A percentile compares a stretch with the other conserved stretches of the same genome.
These are phyloP conservation scores for Ranitomeya imitator DNA, from an alignment of 2,113 vertebrate species.

Conservation along the genomic window DNA sequence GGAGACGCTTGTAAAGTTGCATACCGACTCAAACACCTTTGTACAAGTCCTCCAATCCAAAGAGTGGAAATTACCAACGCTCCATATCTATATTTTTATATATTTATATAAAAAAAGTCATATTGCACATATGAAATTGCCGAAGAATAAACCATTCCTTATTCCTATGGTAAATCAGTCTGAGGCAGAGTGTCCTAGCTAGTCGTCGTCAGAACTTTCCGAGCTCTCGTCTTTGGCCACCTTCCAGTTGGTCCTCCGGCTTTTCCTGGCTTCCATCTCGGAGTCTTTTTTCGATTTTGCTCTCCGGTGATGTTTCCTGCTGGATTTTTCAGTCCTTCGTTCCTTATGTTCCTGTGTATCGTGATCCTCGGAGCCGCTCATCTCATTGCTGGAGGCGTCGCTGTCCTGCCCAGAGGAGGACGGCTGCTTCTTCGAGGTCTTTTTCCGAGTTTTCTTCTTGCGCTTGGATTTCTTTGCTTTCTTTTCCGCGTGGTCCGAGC, in stretches of 20 bases:
- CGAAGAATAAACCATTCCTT: neutral
- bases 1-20: neutral
- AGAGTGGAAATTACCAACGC: neutral
- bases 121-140: conserved; percentile 42
- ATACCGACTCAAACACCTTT: neutral
- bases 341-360: conserved; percentile 68
- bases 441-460: conserved; percentile 74
- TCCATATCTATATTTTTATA: neutral
- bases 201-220: conserved; percentile 83
- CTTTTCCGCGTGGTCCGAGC: conserved; percentile 69
- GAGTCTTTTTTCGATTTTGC: conserved; percentile 64
- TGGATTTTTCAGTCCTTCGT: conserved; percentile 67
- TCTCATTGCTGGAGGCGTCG: conserved; percentile 66
- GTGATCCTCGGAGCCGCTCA: conserved; percentile 57
- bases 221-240: conserved; percentile 82
- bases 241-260: conserved; percentile 86
- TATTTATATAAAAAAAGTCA: neutral
- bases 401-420: conserved; percentile 70
- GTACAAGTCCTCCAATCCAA: neutral
- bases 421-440: conserved; percentile 68
- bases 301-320: conserved; percentile 59
- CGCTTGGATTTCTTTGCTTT: conserved; percentile 69
- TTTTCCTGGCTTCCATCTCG: conserved; percentile 68
- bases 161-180: neutral
- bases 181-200: conserved; percentile 9